Evolutionary conservation across 2,797 vertebrate genomes (phyloP), one percentile per base, ranked within the genome.

Genomic region (Pteropus rufus): DNA sequence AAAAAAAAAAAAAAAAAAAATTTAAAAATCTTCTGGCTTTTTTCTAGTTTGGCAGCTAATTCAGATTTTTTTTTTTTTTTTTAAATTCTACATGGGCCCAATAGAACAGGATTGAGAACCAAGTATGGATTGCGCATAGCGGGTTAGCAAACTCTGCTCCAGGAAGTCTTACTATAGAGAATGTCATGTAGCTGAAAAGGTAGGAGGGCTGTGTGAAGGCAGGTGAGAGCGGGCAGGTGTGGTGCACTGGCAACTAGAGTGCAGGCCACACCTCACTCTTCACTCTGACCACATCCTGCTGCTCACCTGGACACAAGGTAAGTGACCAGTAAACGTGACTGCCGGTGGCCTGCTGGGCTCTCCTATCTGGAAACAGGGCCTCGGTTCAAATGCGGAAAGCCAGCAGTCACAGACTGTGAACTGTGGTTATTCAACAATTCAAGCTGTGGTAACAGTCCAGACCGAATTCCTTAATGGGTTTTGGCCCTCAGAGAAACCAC

Each of bases 41-140:
- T 93, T 73, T 95, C 73, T 85, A 60, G 62, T 62, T 91, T 96
- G 96, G 96, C 89, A 91, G 95, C 95, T 95, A 81, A 96, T 97
- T 97, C 69, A 73, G 44, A 54, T 95, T 94, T 94, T 80, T 93
- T 95, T 80, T 93, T 93, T 95, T 89, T 84, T 95, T 94, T 77
- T 29, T 34, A 34, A 92, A 94, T 90, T 94, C 77, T 46, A 0
- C 69, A 79, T 96, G 93, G 86, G 86, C 85, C 96, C 96, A 97
- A 93, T 69, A 95, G 89, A 96, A 67, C 18, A 67, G 89, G 79
- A 91, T 86, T 95, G 75, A 70, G 65, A 96, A 94, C 95, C 94
- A 97, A 86, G 80, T 56, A 77, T 2, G 65, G 65, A 85, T 64
- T 52, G 72, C 75, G 24, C 29, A 34, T 54, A 67, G 90, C 0